Conservation (phyloP, 2,888 invertebrate species). For the Tetrapedia diversipes region DNA sequence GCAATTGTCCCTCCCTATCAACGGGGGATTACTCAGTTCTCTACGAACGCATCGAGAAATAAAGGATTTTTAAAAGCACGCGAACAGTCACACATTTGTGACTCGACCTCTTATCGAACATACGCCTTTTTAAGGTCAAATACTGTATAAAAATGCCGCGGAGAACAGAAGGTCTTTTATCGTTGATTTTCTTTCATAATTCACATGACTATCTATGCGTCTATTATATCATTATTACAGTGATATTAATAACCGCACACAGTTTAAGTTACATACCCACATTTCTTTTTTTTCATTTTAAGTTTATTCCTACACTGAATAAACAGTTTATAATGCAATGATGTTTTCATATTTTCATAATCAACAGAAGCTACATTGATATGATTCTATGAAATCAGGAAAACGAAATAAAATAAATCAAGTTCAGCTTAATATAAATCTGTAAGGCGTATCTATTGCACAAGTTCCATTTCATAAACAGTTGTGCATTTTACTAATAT, state of each 20-base stretch:
- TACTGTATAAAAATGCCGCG: background rate
- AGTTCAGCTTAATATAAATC: too few species aligned
- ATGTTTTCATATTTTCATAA: background rate
- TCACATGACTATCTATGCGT: too few species aligned
- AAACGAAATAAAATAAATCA: too few species aligned
- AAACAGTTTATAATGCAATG: background rate
- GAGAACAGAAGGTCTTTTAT: background rate
- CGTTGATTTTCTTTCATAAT: background rate
- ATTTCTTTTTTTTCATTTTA: too few species aligned
- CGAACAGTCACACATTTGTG: background rate
- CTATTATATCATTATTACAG: too few species aligned
- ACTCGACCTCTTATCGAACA: background rate
- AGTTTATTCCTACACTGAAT: too few species aligned
- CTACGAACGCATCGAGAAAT: background rate
- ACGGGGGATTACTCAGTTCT: conserved; percentile 18
- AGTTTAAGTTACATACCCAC: too few species aligned
- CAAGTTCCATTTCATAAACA: too few species aligned
- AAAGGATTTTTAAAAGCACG: background rate
- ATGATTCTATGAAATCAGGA: too few species aligned
- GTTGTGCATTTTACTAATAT: too few species aligned
- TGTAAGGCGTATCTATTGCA: too few species aligned
- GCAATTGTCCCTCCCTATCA: conserved; percentile 29
- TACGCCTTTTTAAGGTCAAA: background rate
- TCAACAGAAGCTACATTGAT: background rate
- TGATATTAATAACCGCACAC: too few species aligned